Evolutionary conservation across 2,888 invertebrate genomes (phyloP), one percentile per base, ranked within the genome.

Genomic region (Melanophora roralis): DNA sequence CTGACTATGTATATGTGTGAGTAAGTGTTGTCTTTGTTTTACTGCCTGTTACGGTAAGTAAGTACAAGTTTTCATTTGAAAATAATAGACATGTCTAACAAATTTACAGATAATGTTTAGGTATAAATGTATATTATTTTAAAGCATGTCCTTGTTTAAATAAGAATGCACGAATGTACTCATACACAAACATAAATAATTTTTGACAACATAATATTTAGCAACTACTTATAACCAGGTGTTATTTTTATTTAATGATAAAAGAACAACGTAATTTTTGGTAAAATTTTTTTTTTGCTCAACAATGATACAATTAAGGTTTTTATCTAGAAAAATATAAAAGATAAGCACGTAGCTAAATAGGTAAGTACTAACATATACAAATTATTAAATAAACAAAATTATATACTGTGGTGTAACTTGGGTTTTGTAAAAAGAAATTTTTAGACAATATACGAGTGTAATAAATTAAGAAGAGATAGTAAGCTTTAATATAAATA

Each of bases 141-240:
- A 14, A 16, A 12, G 1, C 23, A 14, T 21, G 14, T 34, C n/a
- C 34, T 43, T 14, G 14, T 7, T n/a, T 40, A 7, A 21, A 6
- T 7, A 7, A 14, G 14, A 19, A 57, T 21, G 34, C 16, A 32
- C 21, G 49, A 23, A 49, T 12, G n/a, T 7, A 32, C 7, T 1
- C 38, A 14, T 53, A 53, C 12, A 16, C 27, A 27, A 51, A 27
- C 47, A n/a, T n/a, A n/a, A n/a, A n/a, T n/a, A n/a, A n/a, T n/a
- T n/a, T n/a, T 69, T 69, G 47, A 27, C 38, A 38, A 14, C n/a
- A 57, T 49, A 14, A 38, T 62, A 71, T 40, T 71, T 60, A 19
- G 32, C 32, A 32, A 71, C 27, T 51, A 49, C 43, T 16, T 43
- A 36, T 12, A 51, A 38, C 21, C 71, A 60, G 60, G 49, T 71